phyloP scores from a whole-genome alignment of 2,888 invertebrate species.

The Pediacus dermestoides region DNA sequence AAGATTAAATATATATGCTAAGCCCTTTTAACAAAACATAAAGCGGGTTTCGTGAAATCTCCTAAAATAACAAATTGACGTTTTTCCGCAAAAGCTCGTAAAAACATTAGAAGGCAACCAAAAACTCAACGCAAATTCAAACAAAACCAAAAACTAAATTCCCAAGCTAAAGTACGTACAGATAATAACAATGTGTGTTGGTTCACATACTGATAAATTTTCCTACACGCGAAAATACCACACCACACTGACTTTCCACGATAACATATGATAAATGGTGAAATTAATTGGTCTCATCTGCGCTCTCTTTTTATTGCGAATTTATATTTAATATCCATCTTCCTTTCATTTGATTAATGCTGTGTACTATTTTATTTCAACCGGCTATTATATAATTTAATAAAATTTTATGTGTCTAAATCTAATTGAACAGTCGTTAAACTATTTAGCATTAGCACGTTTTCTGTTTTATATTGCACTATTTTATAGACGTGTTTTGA shows the following conservation, averaged over 20 bases:
- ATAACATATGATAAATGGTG: slow-evolving; percentile 46
- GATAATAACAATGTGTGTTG: slow-evolving; percentile 28
- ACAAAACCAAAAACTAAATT: slow-evolving; percentile 14
- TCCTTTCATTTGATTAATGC: too few relatives aligned
- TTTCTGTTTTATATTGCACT: too few relatives aligned
- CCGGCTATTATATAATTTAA: too few relatives aligned
- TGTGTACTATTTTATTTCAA: too few relatives aligned
- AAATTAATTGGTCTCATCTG: slow-evolving; percentile 40
- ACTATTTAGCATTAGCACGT: too few relatives aligned
- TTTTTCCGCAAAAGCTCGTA: slow-evolving; percentile 14
- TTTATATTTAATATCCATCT: too few relatives aligned
- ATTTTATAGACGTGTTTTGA: too few relatives aligned
- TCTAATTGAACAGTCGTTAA: too few relatives aligned
- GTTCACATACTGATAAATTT: slow-evolving; percentile 33
- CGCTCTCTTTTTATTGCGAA: slow-evolving; percentile 18
- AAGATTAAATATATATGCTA: slow-evolving; percentile 12
- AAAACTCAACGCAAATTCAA: slow-evolving; percentile 4
- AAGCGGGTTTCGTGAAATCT: slow-evolving; percentile 19
- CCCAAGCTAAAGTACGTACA: slow-evolving; percentile 19
- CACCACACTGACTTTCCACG: slow-evolving; percentile 37
- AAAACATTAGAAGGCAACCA: slow-evolving; percentile 10
- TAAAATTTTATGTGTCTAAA: too few relatives aligned
- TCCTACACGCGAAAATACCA: slow-evolving; percentile 39
- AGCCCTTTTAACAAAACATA: slow-evolving; percentile 17
- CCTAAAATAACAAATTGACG: slow-evolving; percentile 24